Evolutionary conservation across 2,888 invertebrate species (phyloP), one percentile per base, ranked within the genome.

Genomic region (Oscheius myriophilus): DNA sequence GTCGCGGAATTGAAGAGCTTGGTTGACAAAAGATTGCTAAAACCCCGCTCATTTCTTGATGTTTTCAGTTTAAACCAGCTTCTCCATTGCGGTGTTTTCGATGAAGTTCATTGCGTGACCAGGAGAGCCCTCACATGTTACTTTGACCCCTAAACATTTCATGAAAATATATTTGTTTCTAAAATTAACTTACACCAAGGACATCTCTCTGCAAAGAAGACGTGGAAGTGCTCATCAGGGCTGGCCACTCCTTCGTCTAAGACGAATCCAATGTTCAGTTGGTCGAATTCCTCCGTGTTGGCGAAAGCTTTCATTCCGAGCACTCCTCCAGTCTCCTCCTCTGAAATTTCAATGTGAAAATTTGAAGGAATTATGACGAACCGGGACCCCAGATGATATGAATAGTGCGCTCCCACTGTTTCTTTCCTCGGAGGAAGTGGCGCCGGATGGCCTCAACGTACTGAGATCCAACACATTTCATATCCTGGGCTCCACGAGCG

Each of bases 251-350:
- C 95, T 88, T 95, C 95, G 86, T 95, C 95, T 75, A 95, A 87
- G 0, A 92, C 91, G 87, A 94, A 92, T 1, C 92, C 94, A 67
- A 94, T 89, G 84, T 94, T 93, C 14, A 95, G 87, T 0, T 90
- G 89, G 81, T 91, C 90, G 86, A 94, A 95, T 55, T 92, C 91
- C n/a, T 91, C 88, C 0, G 91, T 91, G 46, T 90, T 86, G 0
- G 93, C 91, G 88, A 94, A 94, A 70, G 90, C 89, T 74, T 89
- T 88, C 93, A 95, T 94, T 21, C 95, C 94, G 68, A 91, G 90
- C 2, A 89, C 88, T 0, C 94, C 93, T 6, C 94, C 94, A 81
- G 92, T 91, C 89, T 95, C 95, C 88, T 95, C 95, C 89, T 95
- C 94, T 93, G 86, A 33, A 75, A 57, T n/a, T n/a, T n/a, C n/a